These are phyloP conservation scores for Channa argus DNA, from an alignment of 2,113 vertebrate species.

Conservation along the genomic window DNA sequence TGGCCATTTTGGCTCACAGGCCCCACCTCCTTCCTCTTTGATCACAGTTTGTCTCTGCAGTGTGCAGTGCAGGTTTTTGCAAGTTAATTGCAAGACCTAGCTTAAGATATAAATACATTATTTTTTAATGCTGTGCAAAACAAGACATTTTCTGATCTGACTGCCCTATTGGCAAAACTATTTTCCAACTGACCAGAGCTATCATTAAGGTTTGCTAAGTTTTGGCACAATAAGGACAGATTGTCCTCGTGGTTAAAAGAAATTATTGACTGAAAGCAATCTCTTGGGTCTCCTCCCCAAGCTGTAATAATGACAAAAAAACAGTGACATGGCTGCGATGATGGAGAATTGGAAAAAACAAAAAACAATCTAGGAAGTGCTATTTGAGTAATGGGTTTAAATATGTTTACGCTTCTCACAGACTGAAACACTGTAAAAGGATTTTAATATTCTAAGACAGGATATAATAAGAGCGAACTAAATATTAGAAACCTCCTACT, in stretches of 20 bases:
- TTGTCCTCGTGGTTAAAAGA: conserved; percentile 11
- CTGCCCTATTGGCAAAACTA: not conserved
- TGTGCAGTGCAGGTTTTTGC: conserved; percentile 15
- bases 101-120: not conserved
- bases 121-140: not conserved
- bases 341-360: not conserved
- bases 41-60: conserved; percentile 16
- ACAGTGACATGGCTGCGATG: not conserved
- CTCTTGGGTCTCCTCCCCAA: not conserved
- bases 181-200: not conserved
- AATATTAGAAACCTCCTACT: too few relatives aligned
- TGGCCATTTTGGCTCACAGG: conserved; percentile 51
- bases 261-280: not conserved
- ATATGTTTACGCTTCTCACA: not conserved
- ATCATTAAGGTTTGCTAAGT: not conserved
- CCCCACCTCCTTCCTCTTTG: conserved; percentile 22
- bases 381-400: not conserved
- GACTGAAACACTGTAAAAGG: not conserved
- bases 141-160: not conserved
- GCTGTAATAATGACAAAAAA: not conserved
- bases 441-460: too few relatives aligned
- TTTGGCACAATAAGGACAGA: not conserved
- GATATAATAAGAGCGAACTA: too few relatives aligned
- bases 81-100: not conserved
- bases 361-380: not conserved